Percentiles rank a stretch among this genome's conserved stretches.
Conservation (phyloP, 2,888 invertebrate species). For the Xestia c-nigrum region DNA sequence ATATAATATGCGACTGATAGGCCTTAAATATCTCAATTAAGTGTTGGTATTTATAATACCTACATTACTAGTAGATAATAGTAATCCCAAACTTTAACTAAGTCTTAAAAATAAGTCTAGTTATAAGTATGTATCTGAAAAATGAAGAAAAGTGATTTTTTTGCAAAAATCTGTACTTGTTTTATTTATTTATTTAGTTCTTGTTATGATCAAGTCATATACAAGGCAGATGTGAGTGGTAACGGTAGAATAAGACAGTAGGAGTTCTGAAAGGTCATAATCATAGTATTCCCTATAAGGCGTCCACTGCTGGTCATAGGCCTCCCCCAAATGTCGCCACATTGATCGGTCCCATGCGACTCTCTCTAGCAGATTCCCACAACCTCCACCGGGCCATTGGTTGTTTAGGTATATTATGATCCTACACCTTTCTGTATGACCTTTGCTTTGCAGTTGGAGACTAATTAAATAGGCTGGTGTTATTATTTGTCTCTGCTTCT, state of each 20-base stretch:
- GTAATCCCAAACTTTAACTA: slow-evolving; percentile 16
- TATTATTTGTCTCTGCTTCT: not conserved
- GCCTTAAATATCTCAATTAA: not conserved
- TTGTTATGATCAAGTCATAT: not conserved
- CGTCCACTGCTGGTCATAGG: no score
- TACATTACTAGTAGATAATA: not conserved
- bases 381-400: no score
- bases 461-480: no score
- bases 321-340: no score
- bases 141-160: slow-evolving; percentile 12
- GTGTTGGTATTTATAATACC: not conserved
- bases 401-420: no score
- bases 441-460: no score
- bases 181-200: slow-evolving; percentile 15
- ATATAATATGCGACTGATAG: no score
- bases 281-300: not conserved
- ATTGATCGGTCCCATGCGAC: no score
- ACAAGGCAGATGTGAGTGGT: not conserved
- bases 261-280: not conserved
- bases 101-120: slow-evolving; percentile 17
- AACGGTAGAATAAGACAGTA: not conserved
- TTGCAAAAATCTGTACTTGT: slow-evolving; percentile 1
- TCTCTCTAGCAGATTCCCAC: no score
- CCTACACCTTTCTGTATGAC: no score
- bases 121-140: slow-evolving; percentile 1